These are phyloP conservation scores for Tragelaphus buxtoni DNA, from an alignment of 2,113 vertebrate species.

Conservation along the genomic window DNA sequence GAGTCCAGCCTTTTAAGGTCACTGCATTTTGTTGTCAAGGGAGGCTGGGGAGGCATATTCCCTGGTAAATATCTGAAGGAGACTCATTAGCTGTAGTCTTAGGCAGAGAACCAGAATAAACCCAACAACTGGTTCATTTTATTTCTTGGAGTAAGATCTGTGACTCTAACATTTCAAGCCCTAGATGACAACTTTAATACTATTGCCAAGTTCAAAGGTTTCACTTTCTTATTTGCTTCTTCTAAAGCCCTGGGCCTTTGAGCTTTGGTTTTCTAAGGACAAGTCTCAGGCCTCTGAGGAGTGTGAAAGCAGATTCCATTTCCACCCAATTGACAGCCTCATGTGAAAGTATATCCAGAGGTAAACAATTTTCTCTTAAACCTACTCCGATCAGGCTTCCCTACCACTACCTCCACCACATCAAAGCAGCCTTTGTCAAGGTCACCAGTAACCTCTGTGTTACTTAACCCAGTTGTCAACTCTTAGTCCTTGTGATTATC, in stretches of 20 bases:
- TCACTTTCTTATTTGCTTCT: constrained; percentile 10
- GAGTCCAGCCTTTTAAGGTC: not conserved
- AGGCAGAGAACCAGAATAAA: not conserved
- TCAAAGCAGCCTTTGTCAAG: not conserved
- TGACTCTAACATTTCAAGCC: not conserved
- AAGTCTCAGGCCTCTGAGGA: not conserved
- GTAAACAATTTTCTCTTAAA: constrained; percentile 28
- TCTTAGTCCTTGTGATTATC: not conserved
- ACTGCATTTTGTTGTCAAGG: not conserved
- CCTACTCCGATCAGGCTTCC: not conserved
- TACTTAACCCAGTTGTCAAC: not conserved
- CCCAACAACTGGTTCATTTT: not conserved
- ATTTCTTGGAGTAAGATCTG: constrained; percentile 28
- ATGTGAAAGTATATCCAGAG: not conserved
- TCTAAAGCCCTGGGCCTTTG: not conserved
- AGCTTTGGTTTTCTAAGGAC: constrained; percentile 25
- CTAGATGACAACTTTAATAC: constrained; percentile 31
- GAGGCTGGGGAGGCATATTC: not conserved
- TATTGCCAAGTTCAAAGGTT: constrained; percentile 56
- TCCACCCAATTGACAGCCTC: not conserved
- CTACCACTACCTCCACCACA: not conserved
- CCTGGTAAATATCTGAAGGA: not conserved
- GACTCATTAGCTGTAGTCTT: not conserved
- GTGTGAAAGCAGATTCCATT: constrained; percentile 49
- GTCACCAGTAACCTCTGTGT: not conserved